Conservation (phyloP, 2,888 invertebrate genomes). For the Nephrotoma flavescens region DNA sequence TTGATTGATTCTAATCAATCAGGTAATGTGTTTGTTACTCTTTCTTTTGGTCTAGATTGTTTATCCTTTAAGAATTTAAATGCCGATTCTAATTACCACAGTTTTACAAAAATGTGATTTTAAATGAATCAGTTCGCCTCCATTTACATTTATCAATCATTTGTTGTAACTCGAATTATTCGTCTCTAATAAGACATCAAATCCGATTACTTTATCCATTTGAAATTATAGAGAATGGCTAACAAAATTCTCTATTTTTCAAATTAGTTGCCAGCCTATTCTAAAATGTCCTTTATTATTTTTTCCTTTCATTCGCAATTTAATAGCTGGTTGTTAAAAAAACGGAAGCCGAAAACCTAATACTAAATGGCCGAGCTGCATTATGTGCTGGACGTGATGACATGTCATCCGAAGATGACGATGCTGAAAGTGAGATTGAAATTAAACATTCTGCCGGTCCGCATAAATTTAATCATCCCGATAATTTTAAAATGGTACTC, state of each 20-base stretch:
- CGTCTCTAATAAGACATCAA: background rate
- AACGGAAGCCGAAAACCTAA: constrained; percentile 41
- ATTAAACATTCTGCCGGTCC: constrained; percentile 18
- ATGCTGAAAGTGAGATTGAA: constrained; percentile 33
- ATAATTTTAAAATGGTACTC: constrained; percentile 63
- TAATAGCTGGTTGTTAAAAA: constrained; percentile 40
- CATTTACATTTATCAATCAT: background rate
- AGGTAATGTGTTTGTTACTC: too few relatives aligned
- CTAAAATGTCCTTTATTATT: background rate
- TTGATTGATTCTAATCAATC: too few relatives aligned
- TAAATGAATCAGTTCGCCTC: background rate
- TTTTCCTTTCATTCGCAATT: constrained; percentile 3
- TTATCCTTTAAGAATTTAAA: too few relatives aligned
- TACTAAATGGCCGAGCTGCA: constrained; percentile 69
- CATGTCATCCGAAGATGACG: constrained; percentile 47
- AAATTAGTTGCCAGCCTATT: background rate
- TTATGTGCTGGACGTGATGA: constrained; percentile 61
- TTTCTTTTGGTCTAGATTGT: too few relatives aligned
- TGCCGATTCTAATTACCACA: too few relatives aligned
- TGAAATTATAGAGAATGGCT: background rate
- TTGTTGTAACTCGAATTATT: background rate
- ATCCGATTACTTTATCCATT: background rate
- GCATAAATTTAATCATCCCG: constrained; percentile 46
- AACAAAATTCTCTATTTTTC: background rate
- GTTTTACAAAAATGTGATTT: background rate